These are phyloP conservation scores for Lepeophtheirus nordmannii DNA, from an alignment of 2,888 invertebrate genomes.

Conservation along the genomic window DNA sequence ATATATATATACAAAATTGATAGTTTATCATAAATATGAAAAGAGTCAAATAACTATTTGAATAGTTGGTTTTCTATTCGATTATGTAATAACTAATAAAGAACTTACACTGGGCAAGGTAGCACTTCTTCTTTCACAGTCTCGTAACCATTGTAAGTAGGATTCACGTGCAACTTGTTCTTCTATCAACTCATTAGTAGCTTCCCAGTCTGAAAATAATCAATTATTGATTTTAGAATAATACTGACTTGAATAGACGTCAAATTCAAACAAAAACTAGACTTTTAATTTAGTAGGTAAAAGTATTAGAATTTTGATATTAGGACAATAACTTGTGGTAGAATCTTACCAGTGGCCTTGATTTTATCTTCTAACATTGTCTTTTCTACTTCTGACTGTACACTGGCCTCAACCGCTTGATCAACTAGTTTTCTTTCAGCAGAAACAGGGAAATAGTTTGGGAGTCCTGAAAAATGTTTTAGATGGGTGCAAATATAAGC, in stretches of 20 bases:
- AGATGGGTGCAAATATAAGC: too few relatives aligned
- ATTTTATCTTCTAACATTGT: slow-evolving; percentile 80
- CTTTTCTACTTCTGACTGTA: slow-evolving; percentile 64
- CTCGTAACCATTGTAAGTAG: slow-evolving; percentile 60
- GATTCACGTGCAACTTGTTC: slow-evolving; percentile 72
- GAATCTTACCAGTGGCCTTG: slow-evolving; percentile 46
- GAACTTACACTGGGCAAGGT: slow-evolving; percentile 1
- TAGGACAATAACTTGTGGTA: not conserved
- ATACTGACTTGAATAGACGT: not conserved
- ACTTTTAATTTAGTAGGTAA: not conserved
- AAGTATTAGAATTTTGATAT: not conserved
- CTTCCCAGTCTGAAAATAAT: slow-evolving; percentile 54
- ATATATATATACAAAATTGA: too few relatives aligned
- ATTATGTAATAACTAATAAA: too few relatives aligned
- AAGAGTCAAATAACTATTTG: too few relatives aligned
- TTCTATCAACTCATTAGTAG: slow-evolving; percentile 74
- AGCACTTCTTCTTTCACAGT: slow-evolving; percentile 43
- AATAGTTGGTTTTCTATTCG: too few relatives aligned
- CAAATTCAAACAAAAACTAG: not conserved
- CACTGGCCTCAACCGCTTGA: slow-evolving; percentile 59
- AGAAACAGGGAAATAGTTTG: slow-evolving; percentile 57
- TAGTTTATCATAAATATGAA: too few relatives aligned
- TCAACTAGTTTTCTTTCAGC: slow-evolving; percentile 53
- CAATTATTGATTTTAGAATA: not conserved
- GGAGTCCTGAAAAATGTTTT: slow-evolving; percentile 52